Evolutionary conservation across 2,888 invertebrate genomes (phyloP).

Genomic region (Stenolophus ochropezus): DNA sequence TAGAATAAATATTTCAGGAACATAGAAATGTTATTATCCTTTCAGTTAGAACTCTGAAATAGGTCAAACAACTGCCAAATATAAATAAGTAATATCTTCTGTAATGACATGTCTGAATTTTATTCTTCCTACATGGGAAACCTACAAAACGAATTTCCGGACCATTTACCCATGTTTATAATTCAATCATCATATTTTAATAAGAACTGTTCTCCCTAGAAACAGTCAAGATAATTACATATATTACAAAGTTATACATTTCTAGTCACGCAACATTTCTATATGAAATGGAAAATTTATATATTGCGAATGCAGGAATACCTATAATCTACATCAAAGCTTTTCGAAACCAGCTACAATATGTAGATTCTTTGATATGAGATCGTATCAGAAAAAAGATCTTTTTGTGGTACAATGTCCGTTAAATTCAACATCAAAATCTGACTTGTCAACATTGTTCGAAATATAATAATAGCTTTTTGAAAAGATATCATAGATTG

Average conservation of each 20-base stretch:
- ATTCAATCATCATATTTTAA: constrained; percentile 13
- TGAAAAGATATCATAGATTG: no score
- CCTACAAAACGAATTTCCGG: not conserved
- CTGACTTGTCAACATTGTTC: no score
- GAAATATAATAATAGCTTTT: no score
- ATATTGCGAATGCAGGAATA: not conserved
- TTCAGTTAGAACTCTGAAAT: not conserved
- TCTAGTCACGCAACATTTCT: constrained; percentile 1
- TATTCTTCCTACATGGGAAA: not conserved
- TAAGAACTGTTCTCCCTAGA: not conserved
- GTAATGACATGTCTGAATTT: not conserved
- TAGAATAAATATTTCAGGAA: not conserved
- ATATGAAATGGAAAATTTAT: not conserved
- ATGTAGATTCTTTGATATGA: not conserved
- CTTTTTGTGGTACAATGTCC: no score
- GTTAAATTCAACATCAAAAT: no score
- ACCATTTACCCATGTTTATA: not conserved
- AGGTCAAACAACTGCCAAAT: not conserved
- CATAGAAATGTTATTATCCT: not conserved
- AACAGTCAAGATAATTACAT: constrained; percentile 4
- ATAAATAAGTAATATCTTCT: not conserved
- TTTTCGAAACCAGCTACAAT: not conserved
- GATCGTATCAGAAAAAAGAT: no score
- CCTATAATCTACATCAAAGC: not conserved
- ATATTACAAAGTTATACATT: not conserved